Percentiles rank a stretch among this genome's conserved stretches.
These are phyloP conservation scores for Oscheius myriophilus DNA, from an alignment of 2,888 invertebrate genomes.

Conservation along the genomic window DNA sequence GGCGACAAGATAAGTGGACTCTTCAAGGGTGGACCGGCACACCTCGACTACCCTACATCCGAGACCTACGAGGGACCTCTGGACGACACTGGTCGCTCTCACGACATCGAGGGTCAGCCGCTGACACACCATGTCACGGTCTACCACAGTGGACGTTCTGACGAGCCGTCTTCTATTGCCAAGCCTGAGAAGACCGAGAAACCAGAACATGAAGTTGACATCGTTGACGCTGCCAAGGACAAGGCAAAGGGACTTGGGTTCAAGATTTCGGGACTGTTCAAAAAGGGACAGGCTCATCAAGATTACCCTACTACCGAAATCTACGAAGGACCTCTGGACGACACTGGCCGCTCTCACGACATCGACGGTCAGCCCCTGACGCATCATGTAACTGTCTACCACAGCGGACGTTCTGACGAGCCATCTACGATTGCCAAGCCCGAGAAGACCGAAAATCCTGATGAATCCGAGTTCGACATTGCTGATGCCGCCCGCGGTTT, in stretches of 20 bases:
- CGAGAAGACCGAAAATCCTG: too few relatives aligned
- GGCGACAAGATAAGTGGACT: conserved; percentile 43
- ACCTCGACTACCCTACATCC: conserved; percentile 39
- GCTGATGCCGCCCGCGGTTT: too few relatives aligned
- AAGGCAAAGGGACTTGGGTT: conserved; percentile 25
- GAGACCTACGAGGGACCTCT: conserved; percentile 38
- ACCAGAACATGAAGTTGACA: background rate
- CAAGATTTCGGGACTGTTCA: conserved; percentile 31
- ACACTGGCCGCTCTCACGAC: background rate
- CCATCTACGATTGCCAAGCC: too few relatives aligned
- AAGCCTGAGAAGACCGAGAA: background rate
- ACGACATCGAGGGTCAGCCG: conserved; percentile 33
- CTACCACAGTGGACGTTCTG: conserved; percentile 39
- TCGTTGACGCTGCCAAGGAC: conserved; percentile 1
- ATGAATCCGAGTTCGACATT: too few relatives aligned
- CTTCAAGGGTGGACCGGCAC: conserved; percentile 45
- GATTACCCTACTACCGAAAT: conserved; percentile 46
- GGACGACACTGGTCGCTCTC: conserved; percentile 21
- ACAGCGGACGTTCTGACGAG: background rate
- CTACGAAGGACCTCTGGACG: conserved; percentile 32
- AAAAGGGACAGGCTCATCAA: conserved; percentile 32
- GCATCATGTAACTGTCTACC: too few relatives aligned
- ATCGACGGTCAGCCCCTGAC: too few relatives aligned
- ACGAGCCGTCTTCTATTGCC: conserved; percentile 9
- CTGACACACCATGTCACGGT: conserved; percentile 36